Percentiles rank a stretch among this genome's conserved stretches.
phyloP scores from a whole-genome alignment of 1,140 invertebrate species.

The Heterodera schachtii region DNA sequence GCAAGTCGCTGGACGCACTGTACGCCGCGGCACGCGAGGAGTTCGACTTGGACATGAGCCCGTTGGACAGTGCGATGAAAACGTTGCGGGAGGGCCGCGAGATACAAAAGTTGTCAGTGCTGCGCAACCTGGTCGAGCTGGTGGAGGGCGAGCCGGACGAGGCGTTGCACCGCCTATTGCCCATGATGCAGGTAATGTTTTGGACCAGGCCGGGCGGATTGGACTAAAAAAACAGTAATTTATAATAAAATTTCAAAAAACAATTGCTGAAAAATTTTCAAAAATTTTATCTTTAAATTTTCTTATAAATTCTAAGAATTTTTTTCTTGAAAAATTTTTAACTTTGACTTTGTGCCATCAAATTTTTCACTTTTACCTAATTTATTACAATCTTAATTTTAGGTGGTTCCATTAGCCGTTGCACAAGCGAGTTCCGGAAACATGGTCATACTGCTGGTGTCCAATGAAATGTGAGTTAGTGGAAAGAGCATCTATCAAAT shows the following conservation, averaged over 20 bases:
- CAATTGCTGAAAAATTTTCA: no score
- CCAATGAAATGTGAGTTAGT: conserved; percentile 67
- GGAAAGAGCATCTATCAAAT: no score
- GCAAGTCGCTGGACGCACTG: conserved; percentile 34
- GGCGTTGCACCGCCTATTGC: conserved; percentile 30
- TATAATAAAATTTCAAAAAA: no score
- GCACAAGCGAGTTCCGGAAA: conserved; percentile 68
- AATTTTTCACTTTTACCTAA: no score
- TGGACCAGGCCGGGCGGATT: no score
- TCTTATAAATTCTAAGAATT: no score
- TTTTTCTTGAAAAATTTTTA: no score
- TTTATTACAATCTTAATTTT: conserved; percentile 56
- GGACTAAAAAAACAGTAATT: no score
- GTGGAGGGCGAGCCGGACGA: conserved; percentile 31
- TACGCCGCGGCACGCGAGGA: conserved; percentile 41
- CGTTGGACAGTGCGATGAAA: conserved; percentile 38
- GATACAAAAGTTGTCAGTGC: conserved; percentile 36
- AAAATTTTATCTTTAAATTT: no score
- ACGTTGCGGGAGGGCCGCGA: conserved; percentile 39
- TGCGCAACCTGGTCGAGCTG: conserved; percentile 39
- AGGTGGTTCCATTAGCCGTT: conserved; percentile 68
- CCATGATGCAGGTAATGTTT: conserved; percentile 36
- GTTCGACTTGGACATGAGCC: conserved; percentile 33
- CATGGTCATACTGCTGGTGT: conserved; percentile 66
- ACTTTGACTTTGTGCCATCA: no score